Base-by-base conservation (phyloP, 2,113 vertebrate genomes). In the Platysteira castanea region DNA sequence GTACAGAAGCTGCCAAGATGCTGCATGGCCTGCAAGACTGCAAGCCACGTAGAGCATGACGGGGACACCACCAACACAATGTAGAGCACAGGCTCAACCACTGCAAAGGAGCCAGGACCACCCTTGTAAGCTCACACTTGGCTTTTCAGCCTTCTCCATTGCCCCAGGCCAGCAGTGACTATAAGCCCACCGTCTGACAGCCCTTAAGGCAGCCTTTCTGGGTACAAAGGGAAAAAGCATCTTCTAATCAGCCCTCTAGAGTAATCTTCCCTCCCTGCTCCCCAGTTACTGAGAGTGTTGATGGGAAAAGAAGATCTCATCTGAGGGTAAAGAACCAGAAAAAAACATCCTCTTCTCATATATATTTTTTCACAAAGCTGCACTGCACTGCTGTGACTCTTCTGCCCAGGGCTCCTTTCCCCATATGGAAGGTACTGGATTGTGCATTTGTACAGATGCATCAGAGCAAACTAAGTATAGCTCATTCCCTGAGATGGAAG, bases 381-480 rank as follows among this genome's bases (percentile, higher is more conserved):
- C 46, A 54, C 61, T 91, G 82, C 63, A 82, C 76, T 84, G 94
- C 61, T 95, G 65, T 90, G 54, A 74, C 49, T 95, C 57, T 85
- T 91, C 87, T 93, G 87, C 85, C 83, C 83, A 84, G 74, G 85
- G 93, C 87, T 91, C 57, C 86, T 93, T 92, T 93, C 52, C 64
- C 86, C 90, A 94, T 90, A 94, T 86, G 88, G 92, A 90, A 93
- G 30, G 27, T 61, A 87, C 74, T 81, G 74, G 86, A 85, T 87
- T 96, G 91, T 93, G 90, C 95, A 94, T 95, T 97, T 95, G 75
- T 93, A 96, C 94, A 97, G 74, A 95, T 94, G 95, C 88, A 89
- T 90, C 85, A 94, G 81, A 92, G 63, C 53, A 93, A 95, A 94
- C 96, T 93, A 95, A 96, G 91, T 96, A 94, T 91, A 96, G 93